phyloP scores from a whole-genome alignment of 2,888 invertebrate genomes.

The Zonitis immaculata region DNA sequence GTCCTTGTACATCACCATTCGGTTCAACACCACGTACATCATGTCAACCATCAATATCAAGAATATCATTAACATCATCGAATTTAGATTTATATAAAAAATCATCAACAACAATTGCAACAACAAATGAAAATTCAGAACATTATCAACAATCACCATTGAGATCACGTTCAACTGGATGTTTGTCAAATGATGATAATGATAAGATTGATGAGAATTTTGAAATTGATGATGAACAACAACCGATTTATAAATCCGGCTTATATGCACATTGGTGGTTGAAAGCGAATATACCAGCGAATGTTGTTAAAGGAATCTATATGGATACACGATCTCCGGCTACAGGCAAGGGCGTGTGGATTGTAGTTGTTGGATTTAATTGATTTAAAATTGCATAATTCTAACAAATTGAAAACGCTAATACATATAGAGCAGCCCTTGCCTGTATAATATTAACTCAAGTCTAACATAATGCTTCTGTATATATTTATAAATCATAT shows the following conservation, averaged over 20 bases:
- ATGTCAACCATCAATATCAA: conserved; percentile 53
- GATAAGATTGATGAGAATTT: conserved; percentile 1
- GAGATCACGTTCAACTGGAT: conserved; percentile 39
- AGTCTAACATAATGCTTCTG: conserved; percentile 4
- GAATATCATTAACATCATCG: conserved; percentile 53
- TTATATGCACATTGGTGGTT: conserved; percentile 92
- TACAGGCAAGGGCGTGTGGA: conserved; percentile 49
- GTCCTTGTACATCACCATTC: conserved; percentile 68
- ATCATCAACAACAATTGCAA: conserved; percentile 26
- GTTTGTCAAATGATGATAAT: conserved; percentile 26
- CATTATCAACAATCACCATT: conserved; percentile 18
- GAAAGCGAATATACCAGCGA: conserved; percentile 74
- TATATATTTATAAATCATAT: not conserved
- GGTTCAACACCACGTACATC: conserved; percentile 68
- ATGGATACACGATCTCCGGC: conserved; percentile 41
- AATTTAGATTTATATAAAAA: conserved; percentile 49
- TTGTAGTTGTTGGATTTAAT: conserved; percentile 16
- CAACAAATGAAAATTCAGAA: not conserved
- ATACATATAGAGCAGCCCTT: conserved; percentile 27
- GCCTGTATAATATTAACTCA: conserved; percentile 28
- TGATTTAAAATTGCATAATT: conserved; percentile 17
- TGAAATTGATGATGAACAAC: conserved; percentile 32
- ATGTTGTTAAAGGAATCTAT: conserved; percentile 51
- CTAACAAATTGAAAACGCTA: conserved; percentile 11
- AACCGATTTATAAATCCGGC: conserved; percentile 67